Evolutionary conservation across 2,113 vertebrate genomes (phyloP).

Genomic region (Cyanoramphus novaezelandiae): DNA sequence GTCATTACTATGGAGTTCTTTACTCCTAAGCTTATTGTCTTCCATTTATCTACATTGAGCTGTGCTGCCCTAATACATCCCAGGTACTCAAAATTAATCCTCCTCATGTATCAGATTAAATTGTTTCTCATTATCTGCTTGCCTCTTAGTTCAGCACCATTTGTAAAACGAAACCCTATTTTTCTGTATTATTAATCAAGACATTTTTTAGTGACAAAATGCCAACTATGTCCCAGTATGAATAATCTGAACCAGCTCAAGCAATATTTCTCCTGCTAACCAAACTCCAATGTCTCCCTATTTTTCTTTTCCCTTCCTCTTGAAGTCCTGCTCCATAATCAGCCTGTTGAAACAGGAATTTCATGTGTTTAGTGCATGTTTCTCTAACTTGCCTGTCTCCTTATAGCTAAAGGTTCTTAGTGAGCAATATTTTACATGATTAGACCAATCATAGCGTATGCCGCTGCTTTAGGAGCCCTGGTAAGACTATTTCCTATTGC

Average conservation of each 20-base stretch:
- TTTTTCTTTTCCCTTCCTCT: neutral
- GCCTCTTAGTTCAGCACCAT: conserved; percentile 21
- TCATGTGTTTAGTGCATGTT: neutral
- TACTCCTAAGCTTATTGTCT: conserved; percentile 16
- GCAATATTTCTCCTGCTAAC: neutral
- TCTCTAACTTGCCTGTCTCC: neutral
- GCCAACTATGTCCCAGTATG: neutral
- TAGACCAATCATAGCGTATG: neutral
- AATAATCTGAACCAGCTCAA: neutral
- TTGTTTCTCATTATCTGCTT: conserved; percentile 52
- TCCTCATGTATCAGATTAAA: conserved; percentile 49
- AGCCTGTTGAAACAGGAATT: neutral
- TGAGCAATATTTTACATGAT: neutral
- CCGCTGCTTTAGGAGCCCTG: neutral
- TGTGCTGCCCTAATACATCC: neutral
- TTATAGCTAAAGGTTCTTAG: neutral
- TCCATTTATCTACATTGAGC: conserved; percentile 41
- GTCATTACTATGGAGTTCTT: neutral
- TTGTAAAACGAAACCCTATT: conserved; percentile 37
- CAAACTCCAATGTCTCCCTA: neutral
- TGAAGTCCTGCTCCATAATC: neutral
- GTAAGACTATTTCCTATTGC: neutral
- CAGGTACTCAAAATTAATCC: conserved; percentile 57
- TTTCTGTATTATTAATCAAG: conserved; percentile 40
- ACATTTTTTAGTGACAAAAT: neutral